Evolutionary conservation across 2,888 invertebrate species (phyloP), one percentile per base, ranked within the genome.

Genomic region (Eubasilissa splendida): DNA sequence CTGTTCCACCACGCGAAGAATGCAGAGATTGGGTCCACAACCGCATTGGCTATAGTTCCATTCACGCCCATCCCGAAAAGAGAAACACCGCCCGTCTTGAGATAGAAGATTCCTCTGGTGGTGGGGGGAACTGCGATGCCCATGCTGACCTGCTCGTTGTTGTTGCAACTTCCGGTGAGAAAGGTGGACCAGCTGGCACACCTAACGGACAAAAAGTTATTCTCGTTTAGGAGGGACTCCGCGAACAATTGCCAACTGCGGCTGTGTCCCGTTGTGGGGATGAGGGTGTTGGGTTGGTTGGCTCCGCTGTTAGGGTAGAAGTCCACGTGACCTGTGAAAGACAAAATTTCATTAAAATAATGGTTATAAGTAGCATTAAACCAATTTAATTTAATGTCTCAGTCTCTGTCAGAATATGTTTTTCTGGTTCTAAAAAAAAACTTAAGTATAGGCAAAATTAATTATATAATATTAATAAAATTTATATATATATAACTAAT

Each of bases 221-320:
- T 9, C 0, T 84, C 85, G 14, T 84, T 81, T 1, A 77, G 2
- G 5, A 89, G 85, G 0, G 88, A 88, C 85, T 88, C 88, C 0
- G 86, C 85, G 84, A 83, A 89, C 33, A 86, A 83, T 33, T 84
- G 79, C 88, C 88, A 88, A 4, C 87, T 86, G 33, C 89, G 86
- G 77, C 86, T 85, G 86, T 90, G 90, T 71, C 88, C 88, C 85
- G 90, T 90, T 0, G 80, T 9, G 88, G 68, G 12, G 3, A 56
- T 31, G 10, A 50, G 68, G 84, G 90, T 90, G 85, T 85, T 85
- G 0, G 90, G 90, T 86, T 90, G 90, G 85, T 86, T 84, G 1
- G 84, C 68, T 0, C 90, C 90, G 5, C 86, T 85, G 86, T 90
- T 90, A 0, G 88, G 88, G 85, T 83, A 90, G 86, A 86, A 90